Conservation (phyloP, 2,113 vertebrate species). For the Hippolais icterina region DNA sequence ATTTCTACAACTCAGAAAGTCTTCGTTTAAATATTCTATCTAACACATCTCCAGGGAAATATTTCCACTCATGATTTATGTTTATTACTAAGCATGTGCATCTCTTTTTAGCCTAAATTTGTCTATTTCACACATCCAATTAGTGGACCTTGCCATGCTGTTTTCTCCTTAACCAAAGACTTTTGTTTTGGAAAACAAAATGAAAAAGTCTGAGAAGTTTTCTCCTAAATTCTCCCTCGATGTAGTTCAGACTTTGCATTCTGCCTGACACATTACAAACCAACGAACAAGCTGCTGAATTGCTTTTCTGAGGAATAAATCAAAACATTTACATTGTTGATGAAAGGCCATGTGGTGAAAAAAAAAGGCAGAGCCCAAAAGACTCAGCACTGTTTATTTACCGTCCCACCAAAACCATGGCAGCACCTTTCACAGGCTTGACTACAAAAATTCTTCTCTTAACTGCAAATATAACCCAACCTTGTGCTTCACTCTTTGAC, state of each 20-base stretch:
- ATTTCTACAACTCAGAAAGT: not conserved
- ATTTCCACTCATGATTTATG: not conserved
- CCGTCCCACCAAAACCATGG: not conserved
- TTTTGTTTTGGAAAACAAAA: not conserved
- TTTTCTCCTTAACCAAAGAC: not conserved
- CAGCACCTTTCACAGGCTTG: not conserved
- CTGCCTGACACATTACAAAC: not conserved
- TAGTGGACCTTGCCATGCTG: not conserved
- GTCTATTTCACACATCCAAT: not conserved
- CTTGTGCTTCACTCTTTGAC: not conserved
- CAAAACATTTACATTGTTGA: not conserved
- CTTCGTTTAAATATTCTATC: conserved; percentile 10
- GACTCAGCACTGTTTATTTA: not conserved
- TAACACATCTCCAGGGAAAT: not conserved
- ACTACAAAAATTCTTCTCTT: not conserved
- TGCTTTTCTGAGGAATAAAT: not conserved
- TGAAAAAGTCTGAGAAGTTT: not conserved
- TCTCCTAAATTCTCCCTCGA: not conserved
- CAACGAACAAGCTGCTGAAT: not conserved
- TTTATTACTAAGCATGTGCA: not conserved
- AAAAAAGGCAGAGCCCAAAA: not conserved
- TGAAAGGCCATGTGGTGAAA: not conserved
- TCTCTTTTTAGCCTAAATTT: not conserved
- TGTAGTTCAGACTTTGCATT: not conserved
- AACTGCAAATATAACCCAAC: not conserved